phyloP scores from a whole-genome alignment of 92 coral and sea anemone genomes.

The Palythoa grandiflora region DNA sequence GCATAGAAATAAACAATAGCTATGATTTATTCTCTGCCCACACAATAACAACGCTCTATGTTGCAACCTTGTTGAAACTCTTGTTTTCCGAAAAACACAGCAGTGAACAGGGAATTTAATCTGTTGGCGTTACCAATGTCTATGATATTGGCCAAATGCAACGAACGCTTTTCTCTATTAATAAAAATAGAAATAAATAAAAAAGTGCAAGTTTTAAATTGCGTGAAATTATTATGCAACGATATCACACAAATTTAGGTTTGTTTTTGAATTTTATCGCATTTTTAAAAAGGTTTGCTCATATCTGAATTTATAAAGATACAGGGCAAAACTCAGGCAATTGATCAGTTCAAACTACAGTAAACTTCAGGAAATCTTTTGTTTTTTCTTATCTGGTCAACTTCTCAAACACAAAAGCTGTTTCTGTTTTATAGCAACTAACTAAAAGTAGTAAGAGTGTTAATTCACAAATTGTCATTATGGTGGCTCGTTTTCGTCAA shows the following conservation, averaged over 20 bases:
- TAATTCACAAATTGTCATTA: neutral
- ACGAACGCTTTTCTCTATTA: neutral
- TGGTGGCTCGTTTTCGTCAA: neutral
- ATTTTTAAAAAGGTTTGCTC: neutral
- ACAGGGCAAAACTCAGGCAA: neutral
- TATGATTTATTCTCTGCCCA: constrained; percentile 2
- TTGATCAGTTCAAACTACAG: neutral
- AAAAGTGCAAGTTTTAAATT: neutral
- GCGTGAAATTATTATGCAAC: neutral
- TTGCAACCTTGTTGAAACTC: neutral
- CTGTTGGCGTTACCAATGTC: neutral
- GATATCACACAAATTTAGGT: neutral
- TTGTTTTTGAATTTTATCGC: neutral
- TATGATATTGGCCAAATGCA: neutral
- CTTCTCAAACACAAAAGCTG: neutral
- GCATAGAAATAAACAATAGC: neutral
- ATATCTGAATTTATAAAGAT: neutral
- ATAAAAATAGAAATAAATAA: neutral
- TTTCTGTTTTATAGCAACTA: neutral
- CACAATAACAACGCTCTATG: neutral
- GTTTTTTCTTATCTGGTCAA: neutral
- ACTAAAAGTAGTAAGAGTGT: neutral
- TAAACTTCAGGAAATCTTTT: neutral
- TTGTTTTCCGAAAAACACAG: neutral
- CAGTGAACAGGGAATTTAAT: neutral